Base-by-base conservation (phyloP, 2,113 vertebrate species). In the Pterocles gutturalis region DNA sequence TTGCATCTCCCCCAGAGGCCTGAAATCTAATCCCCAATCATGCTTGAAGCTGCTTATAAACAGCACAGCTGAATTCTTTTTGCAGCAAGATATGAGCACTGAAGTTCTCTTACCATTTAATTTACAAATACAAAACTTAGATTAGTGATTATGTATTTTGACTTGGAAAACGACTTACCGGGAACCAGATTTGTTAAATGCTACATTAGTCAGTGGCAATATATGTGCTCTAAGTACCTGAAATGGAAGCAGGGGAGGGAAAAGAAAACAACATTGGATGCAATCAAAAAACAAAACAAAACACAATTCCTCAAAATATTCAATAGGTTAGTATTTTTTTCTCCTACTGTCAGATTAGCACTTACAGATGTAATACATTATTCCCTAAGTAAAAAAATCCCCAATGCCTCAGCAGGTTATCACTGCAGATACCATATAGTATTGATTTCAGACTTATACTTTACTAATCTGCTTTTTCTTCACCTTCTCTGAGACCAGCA, bases 151-250 rank as follows among this genome's bases (percentile, higher is more conserved):
- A 48, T 9, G 7, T 46, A 57, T 36, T 92, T 67, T 81, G 67
- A 70, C 22, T 94, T 78, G 46, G 61, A 91, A 95, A 73, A 73
- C 77, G 90, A 87, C 99, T 98, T 97, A 99, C 99, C 99, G 98
- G 25, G 99, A 99, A 83, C 99, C 99, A 26, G 99, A 99, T 98
- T 99, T 99, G 97, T 99, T 99, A 96, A 99, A 99, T 19, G 99
- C 99, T 24, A 99, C 98, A n/a, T 99, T 99, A 41, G 99, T 99
- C 97, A 99, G 93, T 5, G 99, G 99, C 82, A 99, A 89, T 79
- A 99, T 96, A 90, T 99, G 99, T 64, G 99, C 98, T 97, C 98
- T 98, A 45, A 99, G 98, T 57, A 98, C 98, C 99, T 99, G 96
- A 58, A 97, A 79, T 1, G 61, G 53, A 96, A 93, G 57, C 0